Percentiles rank a stretch among this genome's conserved stretches.
Conservation (phyloP, 2,113 vertebrate genomes). For the Cyphotilapia sp. region DNA sequence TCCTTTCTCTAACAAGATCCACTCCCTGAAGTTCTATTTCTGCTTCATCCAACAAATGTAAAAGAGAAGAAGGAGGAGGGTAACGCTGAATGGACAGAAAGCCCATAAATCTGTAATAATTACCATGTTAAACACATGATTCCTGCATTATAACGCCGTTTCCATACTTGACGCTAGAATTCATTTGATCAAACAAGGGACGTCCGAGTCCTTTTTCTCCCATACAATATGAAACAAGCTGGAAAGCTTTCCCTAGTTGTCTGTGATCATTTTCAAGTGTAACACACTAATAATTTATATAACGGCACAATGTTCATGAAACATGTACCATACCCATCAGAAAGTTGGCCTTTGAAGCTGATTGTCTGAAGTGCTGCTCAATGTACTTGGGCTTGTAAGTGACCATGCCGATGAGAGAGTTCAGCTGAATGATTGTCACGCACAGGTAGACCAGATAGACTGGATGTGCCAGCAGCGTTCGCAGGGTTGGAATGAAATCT, state of each 20-base stretch:
- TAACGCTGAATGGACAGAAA: neutral
- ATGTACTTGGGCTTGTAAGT: slow-evolving; percentile 87
- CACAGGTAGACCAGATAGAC: slow-evolving; percentile 74
- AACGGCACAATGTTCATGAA: neutral
- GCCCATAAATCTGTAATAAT: neutral
- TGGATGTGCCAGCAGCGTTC: slow-evolving; percentile 73
- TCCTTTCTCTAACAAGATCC: neutral
- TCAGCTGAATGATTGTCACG: slow-evolving; percentile 72
- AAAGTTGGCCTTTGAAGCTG: slow-evolving; percentile 80
- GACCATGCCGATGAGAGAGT: slow-evolving; percentile 73
- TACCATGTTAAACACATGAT: neutral
- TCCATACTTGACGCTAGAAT: neutral
- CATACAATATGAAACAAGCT: neutral
- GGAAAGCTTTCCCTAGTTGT: neutral
- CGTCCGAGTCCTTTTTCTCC: neutral
- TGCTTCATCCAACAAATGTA: neutral
- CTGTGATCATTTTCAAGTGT: neutral
- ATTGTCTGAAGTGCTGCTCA: slow-evolving; percentile 85
- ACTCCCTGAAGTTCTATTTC: neutral
- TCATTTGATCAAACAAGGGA: neutral
- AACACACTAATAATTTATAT: neutral
- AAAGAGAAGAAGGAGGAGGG: neutral
- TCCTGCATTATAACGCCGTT: neutral
- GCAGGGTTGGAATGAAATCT: slow-evolving; percentile 81
- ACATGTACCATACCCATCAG: slow-evolving; percentile 70